Percentiles rank a stretch among this genome's conserved stretches.
phyloP scores from a whole-genome alignment of 2,888 invertebrate genomes.

The Lycia hirtaria region DNA sequence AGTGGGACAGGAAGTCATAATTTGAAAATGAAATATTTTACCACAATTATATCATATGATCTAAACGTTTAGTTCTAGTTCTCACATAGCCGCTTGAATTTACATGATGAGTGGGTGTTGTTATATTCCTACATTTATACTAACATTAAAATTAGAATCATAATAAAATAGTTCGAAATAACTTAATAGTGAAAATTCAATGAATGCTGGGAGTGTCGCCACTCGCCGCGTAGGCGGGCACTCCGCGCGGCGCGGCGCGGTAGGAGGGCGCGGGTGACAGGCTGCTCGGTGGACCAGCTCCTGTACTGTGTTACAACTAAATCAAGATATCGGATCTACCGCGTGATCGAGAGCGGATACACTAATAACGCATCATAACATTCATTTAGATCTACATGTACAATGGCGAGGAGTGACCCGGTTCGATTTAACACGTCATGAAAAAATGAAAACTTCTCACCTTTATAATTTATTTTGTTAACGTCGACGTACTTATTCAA shows the following conservation, averaged over 20 bases:
- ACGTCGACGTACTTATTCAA: no score
- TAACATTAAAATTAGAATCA: slow-evolving; percentile 1
- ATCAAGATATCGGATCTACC: background rate
- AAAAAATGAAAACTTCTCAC: no score
- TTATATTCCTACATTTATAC: background rate
- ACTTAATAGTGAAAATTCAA: slow-evolving; percentile 10
- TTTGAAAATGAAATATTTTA: no score
- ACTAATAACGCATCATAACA: slow-evolving; percentile 11
- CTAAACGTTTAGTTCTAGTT: background rate
- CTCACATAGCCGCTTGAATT: background rate
- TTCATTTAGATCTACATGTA: background rate
- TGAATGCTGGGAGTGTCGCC: slow-evolving; percentile 16
- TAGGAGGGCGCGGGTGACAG: no score
- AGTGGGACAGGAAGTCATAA: no score
- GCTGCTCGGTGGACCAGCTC: background rate
- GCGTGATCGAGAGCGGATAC: slow-evolving; percentile 15
- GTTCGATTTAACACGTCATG: background rate
- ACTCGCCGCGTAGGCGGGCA: background rate
- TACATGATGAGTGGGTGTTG: slow-evolving; percentile 4
- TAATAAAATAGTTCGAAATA: slow-evolving; percentile 4
- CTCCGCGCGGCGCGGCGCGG: no score
- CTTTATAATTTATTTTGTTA: no score
- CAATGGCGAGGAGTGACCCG: background rate
- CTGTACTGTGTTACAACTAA: slow-evolving; percentile 2
- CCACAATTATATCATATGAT: background rate